phyloP scores from a whole-genome alignment of 2,888 invertebrate genomes.

The Eupithecia inturbata region DNA sequence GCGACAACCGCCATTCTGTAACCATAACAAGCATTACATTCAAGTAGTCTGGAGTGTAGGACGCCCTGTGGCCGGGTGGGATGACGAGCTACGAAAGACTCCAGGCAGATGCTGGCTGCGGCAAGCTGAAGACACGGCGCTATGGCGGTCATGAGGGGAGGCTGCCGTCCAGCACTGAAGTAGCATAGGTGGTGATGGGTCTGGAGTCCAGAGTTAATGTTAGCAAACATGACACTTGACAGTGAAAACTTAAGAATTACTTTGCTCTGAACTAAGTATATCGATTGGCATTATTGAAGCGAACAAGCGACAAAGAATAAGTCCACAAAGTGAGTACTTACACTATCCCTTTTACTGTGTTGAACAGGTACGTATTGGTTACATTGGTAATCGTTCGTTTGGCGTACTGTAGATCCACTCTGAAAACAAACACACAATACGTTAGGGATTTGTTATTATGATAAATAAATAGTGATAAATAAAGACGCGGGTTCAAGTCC shows the following conservation, averaged over 20 bases:
- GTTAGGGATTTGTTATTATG: not conserved
- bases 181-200: too few species aligned
- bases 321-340: constrained; percentile 56
- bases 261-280: not conserved
- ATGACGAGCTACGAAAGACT: too few species aligned
- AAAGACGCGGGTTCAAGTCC: too few species aligned
- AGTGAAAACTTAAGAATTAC: too few species aligned
- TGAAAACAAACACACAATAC: constrained; percentile 43
- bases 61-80: too few species aligned
- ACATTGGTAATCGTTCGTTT: constrained; percentile 77
- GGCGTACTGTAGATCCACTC: constrained; percentile 72
- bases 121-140: too few species aligned
- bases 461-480: too few species aligned
- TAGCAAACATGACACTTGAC: too few species aligned
- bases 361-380: constrained; percentile 77
- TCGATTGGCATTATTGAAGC: not conserved
- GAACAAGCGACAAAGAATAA: not conserved
- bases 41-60: not conserved
- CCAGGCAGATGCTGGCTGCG: too few species aligned
- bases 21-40: not conserved
- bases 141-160: too few species aligned
- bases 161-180: too few species aligned
- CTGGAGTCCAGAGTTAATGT: too few species aligned
- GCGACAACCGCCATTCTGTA: constrained; percentile 75
- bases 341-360: constrained; percentile 78